These are phyloP conservation scores for Tringa solitaria DNA, from an alignment of 2,113 vertebrate species.

Conservation along the genomic window DNA sequence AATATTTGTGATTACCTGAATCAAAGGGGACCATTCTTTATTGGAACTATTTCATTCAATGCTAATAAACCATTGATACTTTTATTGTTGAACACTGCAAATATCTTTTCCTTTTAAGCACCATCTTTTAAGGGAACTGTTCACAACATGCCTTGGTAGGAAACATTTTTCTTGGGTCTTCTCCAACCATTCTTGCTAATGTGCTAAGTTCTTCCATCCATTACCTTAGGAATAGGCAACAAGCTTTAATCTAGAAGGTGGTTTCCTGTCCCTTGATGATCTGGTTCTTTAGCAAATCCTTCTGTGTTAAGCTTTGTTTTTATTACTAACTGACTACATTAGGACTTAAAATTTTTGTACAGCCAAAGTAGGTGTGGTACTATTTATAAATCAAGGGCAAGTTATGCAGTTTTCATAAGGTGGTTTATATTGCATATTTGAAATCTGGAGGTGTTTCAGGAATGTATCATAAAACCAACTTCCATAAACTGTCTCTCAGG, in stretches of 20 bases:
- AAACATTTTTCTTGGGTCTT: slow-evolving; percentile 42
- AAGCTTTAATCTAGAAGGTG: slow-evolving; percentile 51
- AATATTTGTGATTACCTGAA: not conserved
- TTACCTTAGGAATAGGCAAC: slow-evolving; percentile 29
- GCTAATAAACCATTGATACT: not conserved
- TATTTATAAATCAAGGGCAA: slow-evolving; percentile 70
- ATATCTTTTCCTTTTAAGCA: not conserved
- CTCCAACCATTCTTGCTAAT: slow-evolving; percentile 27
- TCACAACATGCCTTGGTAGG: not conserved
- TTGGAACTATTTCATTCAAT: not conserved
- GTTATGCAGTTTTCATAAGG: slow-evolving; percentile 73
- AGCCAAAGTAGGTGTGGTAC: slow-evolving; percentile 64
- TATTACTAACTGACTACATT: slow-evolving; percentile 27
- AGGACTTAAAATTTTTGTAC: slow-evolving; percentile 45
- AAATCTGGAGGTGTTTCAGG: slow-evolving; percentile 80
- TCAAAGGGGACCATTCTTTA: not conserved
- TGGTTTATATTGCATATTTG: slow-evolving; percentile 77
- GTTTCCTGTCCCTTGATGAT: slow-evolving; percentile 38
- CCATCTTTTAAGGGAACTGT: not conserved
- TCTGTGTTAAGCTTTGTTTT: slow-evolving; percentile 37
- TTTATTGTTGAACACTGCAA: not conserved
- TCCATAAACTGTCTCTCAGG: slow-evolving; percentile 77
- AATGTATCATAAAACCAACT: slow-evolving; percentile 81
- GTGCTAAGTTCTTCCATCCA: slow-evolving; percentile 22
- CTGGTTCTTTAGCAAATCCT: slow-evolving; percentile 18